Conservation (phyloP, 2,797 vertebrate species). For the Chloroceryle amazona region DNA sequence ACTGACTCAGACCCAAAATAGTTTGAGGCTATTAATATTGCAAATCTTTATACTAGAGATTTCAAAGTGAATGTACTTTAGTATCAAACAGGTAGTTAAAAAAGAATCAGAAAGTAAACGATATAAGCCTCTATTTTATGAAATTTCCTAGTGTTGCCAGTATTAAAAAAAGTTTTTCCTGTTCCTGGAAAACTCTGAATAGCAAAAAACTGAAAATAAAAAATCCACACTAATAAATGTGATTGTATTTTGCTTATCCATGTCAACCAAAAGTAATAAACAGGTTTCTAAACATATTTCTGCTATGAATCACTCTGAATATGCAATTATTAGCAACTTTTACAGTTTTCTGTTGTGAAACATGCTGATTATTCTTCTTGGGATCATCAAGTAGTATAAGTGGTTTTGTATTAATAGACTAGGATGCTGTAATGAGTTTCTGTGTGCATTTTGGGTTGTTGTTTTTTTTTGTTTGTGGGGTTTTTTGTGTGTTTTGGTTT, state of each 20-base stretch:
- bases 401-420: background rate
- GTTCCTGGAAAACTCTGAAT: background rate
- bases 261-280: background rate
- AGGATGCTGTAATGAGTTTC: background rate
- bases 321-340: background rate
- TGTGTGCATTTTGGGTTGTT: background rate
- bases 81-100: background rate
- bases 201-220: background rate
- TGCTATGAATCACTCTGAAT: background rate
- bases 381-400: background rate
- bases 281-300: background rate
- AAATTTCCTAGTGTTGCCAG: background rate
- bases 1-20: constrained; percentile 33
- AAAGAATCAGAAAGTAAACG: background rate
- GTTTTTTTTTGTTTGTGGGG: too few species aligned
- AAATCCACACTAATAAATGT: too few species aligned
- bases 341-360: background rate
- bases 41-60: background rate
- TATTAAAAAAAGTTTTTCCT: background rate
- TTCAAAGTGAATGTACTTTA: background rate
- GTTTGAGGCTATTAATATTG: constrained; percentile 16
- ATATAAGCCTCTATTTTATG: background rate
- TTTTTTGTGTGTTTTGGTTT: background rate
- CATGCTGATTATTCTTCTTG: background rate
- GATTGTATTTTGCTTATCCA: background rate